Evolutionary conservation across 2,797 vertebrate species (phyloP).

Genomic region (Geotrypetes seraphini): DNA sequence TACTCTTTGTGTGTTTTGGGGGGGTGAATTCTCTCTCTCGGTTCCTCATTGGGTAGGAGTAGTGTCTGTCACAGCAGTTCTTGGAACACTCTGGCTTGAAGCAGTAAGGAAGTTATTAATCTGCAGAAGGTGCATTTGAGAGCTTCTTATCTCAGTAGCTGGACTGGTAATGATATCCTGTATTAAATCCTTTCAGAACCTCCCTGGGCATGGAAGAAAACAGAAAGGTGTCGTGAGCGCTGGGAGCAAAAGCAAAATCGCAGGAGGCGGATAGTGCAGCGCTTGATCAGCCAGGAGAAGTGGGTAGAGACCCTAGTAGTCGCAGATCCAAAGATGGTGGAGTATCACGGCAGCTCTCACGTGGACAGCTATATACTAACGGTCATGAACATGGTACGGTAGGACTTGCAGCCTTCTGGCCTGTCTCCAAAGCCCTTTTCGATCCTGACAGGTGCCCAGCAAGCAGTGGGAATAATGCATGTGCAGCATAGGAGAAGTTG

Average conservation of each 20-base stretch:
- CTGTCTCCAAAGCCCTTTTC: rapidly evolving
- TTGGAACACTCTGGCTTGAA: too few species aligned
- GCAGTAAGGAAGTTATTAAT: rapidly evolving
- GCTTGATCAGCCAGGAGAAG: slow-evolving; percentile 87
- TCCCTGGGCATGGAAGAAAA: too few species aligned
- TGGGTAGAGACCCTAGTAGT: slow-evolving; percentile 97
- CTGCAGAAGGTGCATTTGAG: too few species aligned
- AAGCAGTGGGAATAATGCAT: neutral
- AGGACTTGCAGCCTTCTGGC: too few species aligned
- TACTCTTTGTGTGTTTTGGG: too few species aligned
- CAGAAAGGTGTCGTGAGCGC: slow-evolving; percentile 56
- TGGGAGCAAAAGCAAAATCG: slow-evolving; percentile 62
- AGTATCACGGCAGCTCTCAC: slow-evolving; percentile 72
- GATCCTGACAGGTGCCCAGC: rapidly evolving
- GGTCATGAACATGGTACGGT: slow-evolving; percentile 93
- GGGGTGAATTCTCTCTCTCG: too few species aligned
- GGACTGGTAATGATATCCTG: neutral
- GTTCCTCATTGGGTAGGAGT: too few species aligned
- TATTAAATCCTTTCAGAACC: slow-evolving; percentile 28
- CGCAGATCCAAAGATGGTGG: slow-evolving; percentile 89
- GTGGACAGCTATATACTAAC: slow-evolving; percentile 85
- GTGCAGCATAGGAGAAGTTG: too few species aligned
- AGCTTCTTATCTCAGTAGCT: neutral
- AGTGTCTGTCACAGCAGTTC: too few species aligned
- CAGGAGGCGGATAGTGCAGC: slow-evolving; percentile 50